These are phyloP conservation scores for Acanthurus leucopareius DNA, from an alignment of 2,797 vertebrate genomes.

Conservation along the genomic window DNA sequence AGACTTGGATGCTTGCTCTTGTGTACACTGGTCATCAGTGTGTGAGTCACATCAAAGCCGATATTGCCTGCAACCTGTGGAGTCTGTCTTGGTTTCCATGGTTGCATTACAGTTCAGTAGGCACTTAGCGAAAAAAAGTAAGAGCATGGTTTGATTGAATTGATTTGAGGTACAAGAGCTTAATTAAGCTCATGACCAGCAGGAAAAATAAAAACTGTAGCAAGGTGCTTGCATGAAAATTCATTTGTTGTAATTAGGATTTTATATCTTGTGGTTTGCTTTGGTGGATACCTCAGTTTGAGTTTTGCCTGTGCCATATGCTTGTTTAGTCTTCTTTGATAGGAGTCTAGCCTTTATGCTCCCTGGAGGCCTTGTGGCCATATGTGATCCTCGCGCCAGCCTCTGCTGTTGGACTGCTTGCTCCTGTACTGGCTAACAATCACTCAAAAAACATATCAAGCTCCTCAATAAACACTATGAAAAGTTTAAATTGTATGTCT, in stretches of 20 bases:
- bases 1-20: neutral
- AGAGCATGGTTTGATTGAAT: slow-evolving; percentile 19
- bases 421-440: slow-evolving; percentile 4
- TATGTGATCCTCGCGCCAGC: slow-evolving; percentile 28
- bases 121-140: slow-evolving; percentile 15
- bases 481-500: slow-evolving; percentile 9
- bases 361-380: slow-evolving; percentile 15
- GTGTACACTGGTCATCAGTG: neutral
- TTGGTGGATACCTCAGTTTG: slow-evolving; percentile 28
- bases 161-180: slow-evolving; percentile 20
- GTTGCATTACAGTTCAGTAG: neutral
- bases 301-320: slow-evolving; percentile 30
- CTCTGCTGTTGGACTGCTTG: slow-evolving; percentile 28
- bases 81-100: slow-evolving; percentile 21
- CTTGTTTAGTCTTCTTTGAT: slow-evolving; percentile 18
- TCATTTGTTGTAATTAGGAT: slow-evolving; percentile 16
- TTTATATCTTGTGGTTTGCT: slow-evolving; percentile 1
- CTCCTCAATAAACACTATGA: slow-evolving; percentile 10
- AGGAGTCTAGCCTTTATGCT: slow-evolving; percentile 20
- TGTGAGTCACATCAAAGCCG: neutral
- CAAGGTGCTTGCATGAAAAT: neutral
- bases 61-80: slow-evolving; percentile 17
- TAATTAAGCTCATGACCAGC: slow-evolving; percentile 10
- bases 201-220: slow-evolving; percentile 22
- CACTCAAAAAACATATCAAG: slow-evolving; percentile 16